Base-by-base conservation (phyloP, 2,888 invertebrate species). In the Standfussiana lucernea region DNA sequence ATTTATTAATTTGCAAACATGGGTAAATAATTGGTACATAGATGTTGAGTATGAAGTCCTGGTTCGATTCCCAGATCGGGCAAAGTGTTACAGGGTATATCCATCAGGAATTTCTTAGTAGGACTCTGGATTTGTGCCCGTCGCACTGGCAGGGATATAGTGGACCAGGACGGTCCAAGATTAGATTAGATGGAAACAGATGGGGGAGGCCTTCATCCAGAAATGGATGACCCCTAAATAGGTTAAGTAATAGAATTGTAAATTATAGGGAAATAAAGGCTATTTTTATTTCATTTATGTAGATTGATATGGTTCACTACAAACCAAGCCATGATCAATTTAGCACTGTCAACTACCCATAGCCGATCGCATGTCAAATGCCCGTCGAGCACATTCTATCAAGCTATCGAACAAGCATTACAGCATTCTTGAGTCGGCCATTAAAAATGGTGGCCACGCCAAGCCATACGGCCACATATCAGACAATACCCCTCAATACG, bases 401-500 rank as follows among this genome's bases (percentile, higher is more conserved):
- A 56, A 70, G 15, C 62, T 35, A 67, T 47, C 4, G 15, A 81
- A 66, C 73, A 82, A 74, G 65, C 76, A 56, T 56, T 65, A 79
- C 85, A 74, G 71, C 72, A 85, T 85, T 83, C 82, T 62, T 56
- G 62, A 62, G 24, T 5, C 69, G 64, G 45, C 83, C 66, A 83
- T 72, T 78, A 85, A 85, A 79, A 85, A 83, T 71, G 78, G 77
- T 83, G 70, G 76, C 13, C 72, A 75, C 50, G 84, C 61, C 70
- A 82, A 24, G 65, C 69, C 65, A 61, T 74, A 75, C 71, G 53
- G 72, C 86, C 86, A 88, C 88, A 87, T 89, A 90, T 92, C 93
- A 93, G 92, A 94, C 94, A 94, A 94, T 94, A 92, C 92, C 78
- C 89, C 90, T 92, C 92, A 93, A 93, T 92, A 93, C 94, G 87